A percentile compares a stretch with the other conserved stretches of the same genome.
phyloP scores from a whole-genome alignment of 1,140 invertebrate genomes.

The Cotesia chilonis region DNA sequence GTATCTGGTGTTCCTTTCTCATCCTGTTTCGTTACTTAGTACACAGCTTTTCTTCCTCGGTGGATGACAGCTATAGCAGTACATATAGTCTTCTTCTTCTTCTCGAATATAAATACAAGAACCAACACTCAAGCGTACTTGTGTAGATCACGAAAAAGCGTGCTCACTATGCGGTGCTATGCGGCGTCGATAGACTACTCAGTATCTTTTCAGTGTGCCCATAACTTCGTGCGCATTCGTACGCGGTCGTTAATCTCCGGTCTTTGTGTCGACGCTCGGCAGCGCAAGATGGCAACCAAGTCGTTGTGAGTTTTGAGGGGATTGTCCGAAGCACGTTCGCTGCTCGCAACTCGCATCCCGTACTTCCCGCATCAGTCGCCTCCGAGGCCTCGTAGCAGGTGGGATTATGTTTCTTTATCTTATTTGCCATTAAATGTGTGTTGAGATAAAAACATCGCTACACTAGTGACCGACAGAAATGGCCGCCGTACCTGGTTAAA shows the following conservation, averaged over 20 bases:
- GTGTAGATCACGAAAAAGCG: conserved; percentile 20
- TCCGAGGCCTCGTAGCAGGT: conserved; percentile 42
- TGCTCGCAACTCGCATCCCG: no score
- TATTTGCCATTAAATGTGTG: conserved; percentile 34
- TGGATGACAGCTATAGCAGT: not conserved
- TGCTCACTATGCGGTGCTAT: conserved; percentile 17
- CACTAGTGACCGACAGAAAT: conserved; percentile 26
- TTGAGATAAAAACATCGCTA: conserved; percentile 20
- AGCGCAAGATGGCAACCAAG: conserved; percentile 34
- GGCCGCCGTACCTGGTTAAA: conserved; percentile 35
- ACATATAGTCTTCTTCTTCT: not conserved
- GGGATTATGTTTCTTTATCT: conserved; percentile 37
- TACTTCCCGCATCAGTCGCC: conserved; percentile 35
- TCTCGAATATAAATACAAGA: not conserved
- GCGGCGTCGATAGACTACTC: conserved; percentile 29
- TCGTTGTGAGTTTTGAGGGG: conserved; percentile 27
- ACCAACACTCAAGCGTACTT: not conserved
- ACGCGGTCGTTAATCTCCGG: conserved; percentile 34
- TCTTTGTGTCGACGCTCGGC: conserved; percentile 36
- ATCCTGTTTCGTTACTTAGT: not conserved
- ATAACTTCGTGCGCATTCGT: conserved; percentile 12
- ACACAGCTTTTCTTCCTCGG: not conserved
- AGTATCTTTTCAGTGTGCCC: not conserved
- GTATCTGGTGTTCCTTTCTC: conserved; percentile 5
- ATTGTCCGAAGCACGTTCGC: conserved; percentile 31